Base-by-base conservation (phyloP, 1,140 invertebrate species). In the Penaeus chinensis region DNA sequence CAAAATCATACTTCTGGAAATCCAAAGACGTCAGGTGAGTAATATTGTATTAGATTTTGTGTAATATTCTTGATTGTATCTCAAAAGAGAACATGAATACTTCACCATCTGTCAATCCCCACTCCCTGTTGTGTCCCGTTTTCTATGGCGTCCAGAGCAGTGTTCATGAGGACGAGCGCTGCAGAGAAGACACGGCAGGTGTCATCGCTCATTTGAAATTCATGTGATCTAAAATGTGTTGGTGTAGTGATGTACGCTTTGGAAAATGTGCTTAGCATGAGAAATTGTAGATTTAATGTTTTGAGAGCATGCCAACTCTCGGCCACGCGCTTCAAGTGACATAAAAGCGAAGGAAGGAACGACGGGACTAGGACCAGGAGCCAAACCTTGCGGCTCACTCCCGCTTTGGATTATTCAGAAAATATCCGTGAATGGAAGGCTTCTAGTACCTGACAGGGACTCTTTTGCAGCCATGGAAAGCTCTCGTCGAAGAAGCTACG, bases 51-150 rank as follows among this genome's bases (percentile, higher is more conserved):
- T 18, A 22, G 60, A 62, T 18, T 18, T 5, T 42, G 62, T 32
- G 62, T 24, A 1, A 63, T 24, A 22, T 82, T 60, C 47, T 71
- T 54, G 3, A 18, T 54, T 42, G 2, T 60, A 7, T 37, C 20
- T 24, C 2, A 37, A 37, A 24, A 66, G 2, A 82, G 32, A 83
- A 24, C 19, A 24, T 13, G 82, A 20, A 22, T 18, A 32, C n/a
- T 32, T 24, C 11, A 74, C 77, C 47, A 86, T 86, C 77, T 86
- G 84, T 86, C 77, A 86, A 71, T 69, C 62, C 86, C 86, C 86
- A 87, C 86, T 87, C 86, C 86, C 86, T 87, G 86, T 87, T 83
- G 86, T n/a, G 63, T 85, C n/a, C 24, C 84, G 82, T 74, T 84
- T 84, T 84, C 82, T 84, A 84, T 76, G 79, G 80, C 79, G 66